Conservation (phyloP, 2,113 vertebrate species). For the Cheilinus undulatus region DNA sequence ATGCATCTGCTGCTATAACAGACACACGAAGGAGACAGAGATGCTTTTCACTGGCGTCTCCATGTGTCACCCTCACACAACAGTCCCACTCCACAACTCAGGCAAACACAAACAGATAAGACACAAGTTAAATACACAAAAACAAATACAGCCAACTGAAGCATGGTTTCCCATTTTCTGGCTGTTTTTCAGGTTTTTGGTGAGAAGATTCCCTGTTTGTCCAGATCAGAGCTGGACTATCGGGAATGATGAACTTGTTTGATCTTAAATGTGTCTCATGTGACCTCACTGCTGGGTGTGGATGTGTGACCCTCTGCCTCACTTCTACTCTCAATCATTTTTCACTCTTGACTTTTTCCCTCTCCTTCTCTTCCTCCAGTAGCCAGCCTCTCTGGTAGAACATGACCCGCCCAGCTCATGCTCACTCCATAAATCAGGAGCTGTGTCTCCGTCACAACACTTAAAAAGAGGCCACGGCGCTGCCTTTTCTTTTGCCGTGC, state of each 20-base stretch:
- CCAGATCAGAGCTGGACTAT: slow-evolving; percentile 26
- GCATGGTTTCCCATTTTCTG: slow-evolving; percentile 18
- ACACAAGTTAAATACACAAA: background rate
- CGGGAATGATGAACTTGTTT: slow-evolving; percentile 41
- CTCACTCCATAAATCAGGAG: slow-evolving; percentile 75
- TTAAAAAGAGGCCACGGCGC: slow-evolving; percentile 51
- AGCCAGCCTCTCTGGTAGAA: slow-evolving; percentile 56
- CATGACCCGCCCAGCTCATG: slow-evolving; percentile 59
- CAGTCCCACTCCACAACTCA: slow-evolving; percentile 7
- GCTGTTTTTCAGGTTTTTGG: background rate
- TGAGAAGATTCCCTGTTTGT: slow-evolving; percentile 23
- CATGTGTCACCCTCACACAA: slow-evolving; percentile 29
- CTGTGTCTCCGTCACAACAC: slow-evolving; percentile 38
- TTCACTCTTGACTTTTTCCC: slow-evolving; percentile 17
- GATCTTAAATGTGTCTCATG: slow-evolving; percentile 53
- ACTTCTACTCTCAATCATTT: slow-evolving; percentile 26
- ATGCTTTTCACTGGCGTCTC: slow-evolving; percentile 27
- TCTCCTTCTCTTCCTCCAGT: slow-evolving; percentile 48
- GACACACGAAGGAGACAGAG: slow-evolving; percentile 43
- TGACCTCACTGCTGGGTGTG: slow-evolving; percentile 33
- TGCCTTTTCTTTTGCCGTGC: slow-evolving; percentile 49
- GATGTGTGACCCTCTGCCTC: slow-evolving; percentile 16
- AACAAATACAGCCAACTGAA: background rate
- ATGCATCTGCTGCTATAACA: slow-evolving; percentile 57
- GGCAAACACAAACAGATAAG: slow-evolving; percentile 11